A percentile compares a stretch with the other conserved stretches of the same genome.
Conservation (phyloP, 2,797 vertebrate species). For the Gadopsis bispinosus region DNA sequence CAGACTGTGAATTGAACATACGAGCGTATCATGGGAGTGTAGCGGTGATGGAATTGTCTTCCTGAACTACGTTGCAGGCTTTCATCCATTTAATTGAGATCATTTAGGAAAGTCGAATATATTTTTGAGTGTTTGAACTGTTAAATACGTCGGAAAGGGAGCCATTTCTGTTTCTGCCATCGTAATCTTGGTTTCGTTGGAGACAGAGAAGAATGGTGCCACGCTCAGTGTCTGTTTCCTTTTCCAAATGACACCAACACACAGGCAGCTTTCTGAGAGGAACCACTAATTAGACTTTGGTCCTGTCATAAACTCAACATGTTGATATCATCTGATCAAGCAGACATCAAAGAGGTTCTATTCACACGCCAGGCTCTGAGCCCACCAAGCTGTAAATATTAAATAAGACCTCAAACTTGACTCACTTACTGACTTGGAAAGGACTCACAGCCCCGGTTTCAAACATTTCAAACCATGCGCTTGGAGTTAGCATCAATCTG, state of each 20-base stretch:
- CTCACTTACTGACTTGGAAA: constrained; percentile 31
- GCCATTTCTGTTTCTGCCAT: constrained; percentile 1
- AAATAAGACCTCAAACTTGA: constrained; percentile 47
- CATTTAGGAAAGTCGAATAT: neutral
- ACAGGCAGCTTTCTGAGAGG: neutral
- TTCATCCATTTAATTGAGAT: neutral
- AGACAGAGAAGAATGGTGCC: neutral
- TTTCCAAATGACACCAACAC: neutral
- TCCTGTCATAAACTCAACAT: constrained; percentile 35
- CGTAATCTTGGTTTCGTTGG: constrained; percentile 3
- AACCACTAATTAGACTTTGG: constrained; percentile 43
- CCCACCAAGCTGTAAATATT: constrained; percentile 61
- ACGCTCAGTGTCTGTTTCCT: neutral
- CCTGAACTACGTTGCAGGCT: neutral
- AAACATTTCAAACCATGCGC: constrained; percentile 20
- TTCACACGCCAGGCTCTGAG: constrained; percentile 46
- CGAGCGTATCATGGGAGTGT: no score
- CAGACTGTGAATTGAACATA: neutral
- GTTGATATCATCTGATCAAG: constrained; percentile 52
- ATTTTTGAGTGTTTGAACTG: neutral
- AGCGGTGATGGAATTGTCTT: neutral
- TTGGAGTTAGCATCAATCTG: neutral
- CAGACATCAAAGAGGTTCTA: constrained; percentile 56
- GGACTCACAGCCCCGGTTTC: constrained; percentile 36
- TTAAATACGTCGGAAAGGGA: constrained; percentile 20